A percentile compares a stretch with the other conserved stretches of the same genome.
Evolutionary conservation across 2,888 invertebrate genomes (phyloP).

Genomic region (Meandrusa payeni): DNA sequence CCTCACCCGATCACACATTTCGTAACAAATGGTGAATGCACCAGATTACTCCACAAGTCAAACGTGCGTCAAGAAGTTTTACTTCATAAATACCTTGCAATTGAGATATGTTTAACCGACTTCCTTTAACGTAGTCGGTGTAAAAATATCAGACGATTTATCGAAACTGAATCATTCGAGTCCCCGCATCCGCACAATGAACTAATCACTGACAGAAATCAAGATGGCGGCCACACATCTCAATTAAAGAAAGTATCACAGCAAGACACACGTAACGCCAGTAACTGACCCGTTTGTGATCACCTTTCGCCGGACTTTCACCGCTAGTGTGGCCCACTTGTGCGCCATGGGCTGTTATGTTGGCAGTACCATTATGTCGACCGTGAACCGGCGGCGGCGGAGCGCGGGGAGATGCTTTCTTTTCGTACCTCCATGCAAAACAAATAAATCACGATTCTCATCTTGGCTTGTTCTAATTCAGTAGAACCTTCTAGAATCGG

Average conservation of each 20-base stretch:
- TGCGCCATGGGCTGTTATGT: slow-evolving; percentile 35
- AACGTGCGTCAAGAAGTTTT: too few species aligned
- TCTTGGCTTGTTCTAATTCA: too few species aligned
- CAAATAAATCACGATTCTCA: slow-evolving; percentile 1
- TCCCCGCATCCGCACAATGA: too few species aligned
- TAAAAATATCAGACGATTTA: too few species aligned
- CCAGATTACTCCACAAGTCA: too few species aligned
- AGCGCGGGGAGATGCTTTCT: slow-evolving; percentile 23
- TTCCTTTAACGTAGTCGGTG: too few species aligned
- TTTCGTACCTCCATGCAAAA: slow-evolving; percentile 14
- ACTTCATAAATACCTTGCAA: too few species aligned
- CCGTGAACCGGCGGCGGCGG: slow-evolving; percentile 32
- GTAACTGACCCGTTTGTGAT: slow-evolving; percentile 64
- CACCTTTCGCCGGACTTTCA: slow-evolving; percentile 76
- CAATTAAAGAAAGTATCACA: slow-evolving; percentile 68
- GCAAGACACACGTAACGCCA: slow-evolving; percentile 57
- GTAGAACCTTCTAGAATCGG: too few species aligned
- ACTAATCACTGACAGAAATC: background rate
- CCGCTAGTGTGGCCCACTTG: slow-evolving; percentile 58
- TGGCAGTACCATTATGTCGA: slow-evolving; percentile 33
- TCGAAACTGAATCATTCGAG: too few species aligned
- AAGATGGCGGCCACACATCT: slow-evolving; percentile 26
- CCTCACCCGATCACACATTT: too few species aligned
- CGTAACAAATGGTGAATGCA: too few species aligned
- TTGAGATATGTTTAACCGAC: too few species aligned